Conservation (phyloP, 2,113 vertebrate species). For the Microtus ochrogaster region DNA sequence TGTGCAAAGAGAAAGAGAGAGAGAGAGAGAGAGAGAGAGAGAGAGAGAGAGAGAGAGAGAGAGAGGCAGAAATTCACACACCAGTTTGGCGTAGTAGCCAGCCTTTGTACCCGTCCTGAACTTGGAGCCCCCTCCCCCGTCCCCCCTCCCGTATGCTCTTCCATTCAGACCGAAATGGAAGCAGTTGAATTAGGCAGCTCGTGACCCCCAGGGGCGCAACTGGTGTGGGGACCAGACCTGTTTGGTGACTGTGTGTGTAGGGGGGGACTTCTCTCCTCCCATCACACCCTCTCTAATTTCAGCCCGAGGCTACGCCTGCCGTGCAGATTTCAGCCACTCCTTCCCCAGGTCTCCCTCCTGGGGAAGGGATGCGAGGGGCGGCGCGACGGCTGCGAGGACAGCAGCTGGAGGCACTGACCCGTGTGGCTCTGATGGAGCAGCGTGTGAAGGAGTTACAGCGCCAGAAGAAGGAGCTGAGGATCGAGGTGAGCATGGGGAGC, state of each 20-base stretch:
- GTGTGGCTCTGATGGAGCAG: conserved; percentile 86
- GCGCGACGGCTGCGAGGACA: conserved; percentile 50
- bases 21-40: no score
- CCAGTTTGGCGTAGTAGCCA: background rate
- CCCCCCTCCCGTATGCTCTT: no score
- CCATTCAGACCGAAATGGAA: no score
- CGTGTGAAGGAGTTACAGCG: conserved; percentile 91
- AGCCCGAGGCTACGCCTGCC: conserved; percentile 45
- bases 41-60: accelerated
- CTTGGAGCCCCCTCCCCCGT: no score
- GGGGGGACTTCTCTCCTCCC: no score
- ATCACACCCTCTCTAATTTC: background rate
- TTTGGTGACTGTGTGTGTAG: background rate
- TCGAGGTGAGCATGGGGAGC: conserved; percentile 86
- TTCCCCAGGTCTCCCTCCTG: accelerated
- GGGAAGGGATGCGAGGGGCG: conserved; percentile 25
- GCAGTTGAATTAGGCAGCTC: background rate
- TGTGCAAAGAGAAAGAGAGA: no score
- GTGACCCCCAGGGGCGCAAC: background rate
- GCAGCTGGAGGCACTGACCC: conserved; percentile 72
- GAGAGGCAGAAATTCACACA: no score
- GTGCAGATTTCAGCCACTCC: background rate
- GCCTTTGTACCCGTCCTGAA: background rate
- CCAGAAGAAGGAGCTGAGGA: conserved; percentile 91
- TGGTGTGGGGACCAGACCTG: background rate